Percentiles rank a stretch among this genome's conserved stretches.
Conservation (phyloP, 2,888 invertebrate genomes). For the Empis stercorea region DNA sequence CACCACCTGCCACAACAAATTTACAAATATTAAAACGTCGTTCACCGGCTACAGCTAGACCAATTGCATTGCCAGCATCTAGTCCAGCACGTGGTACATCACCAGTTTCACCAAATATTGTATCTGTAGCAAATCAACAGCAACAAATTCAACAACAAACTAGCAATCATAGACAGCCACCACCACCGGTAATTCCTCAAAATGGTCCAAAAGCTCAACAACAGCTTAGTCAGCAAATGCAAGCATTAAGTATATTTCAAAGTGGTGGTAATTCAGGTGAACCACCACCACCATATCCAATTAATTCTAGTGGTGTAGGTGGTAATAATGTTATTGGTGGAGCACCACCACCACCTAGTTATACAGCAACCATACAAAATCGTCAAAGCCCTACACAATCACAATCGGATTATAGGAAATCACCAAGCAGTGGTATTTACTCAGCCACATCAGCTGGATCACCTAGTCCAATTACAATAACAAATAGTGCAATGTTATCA, state of each 20-base stretch:
- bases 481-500: slow-evolving; percentile 43
- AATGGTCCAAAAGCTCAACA: slow-evolving; percentile 72
- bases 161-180: slow-evolving; percentile 25
- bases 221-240: slow-evolving; percentile 77
- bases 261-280: slow-evolving; percentile 46
- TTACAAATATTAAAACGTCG: slow-evolving; percentile 63
- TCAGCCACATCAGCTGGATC: slow-evolving; percentile 75
- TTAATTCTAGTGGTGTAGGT: slow-evolving; percentile 39
- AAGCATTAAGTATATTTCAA: slow-evolving; percentile 67
- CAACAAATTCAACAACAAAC: slow-evolving; percentile 11
- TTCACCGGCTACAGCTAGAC: slow-evolving; percentile 57
- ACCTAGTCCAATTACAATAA: slow-evolving; percentile 67
- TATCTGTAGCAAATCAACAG: slow-evolving; percentile 14
- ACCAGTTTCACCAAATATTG: slow-evolving; percentile 45
- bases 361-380: slow-evolving; percentile 74
- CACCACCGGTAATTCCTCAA: slow-evolving; percentile 68
- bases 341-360: slow-evolving; percentile 53
- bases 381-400: slow-evolving; percentile 76
- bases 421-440: slow-evolving; percentile 76
- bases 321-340: slow-evolving; percentile 30
- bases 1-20: slow-evolving; percentile 49
- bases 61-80: slow-evolving; percentile 39
- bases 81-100: slow-evolving; percentile 57
- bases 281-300: slow-evolving; percentile 57
- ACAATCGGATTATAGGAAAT: slow-evolving; percentile 64